Conservation (phyloP, 2,113 vertebrate species). For the Albula goreensis region DNA sequence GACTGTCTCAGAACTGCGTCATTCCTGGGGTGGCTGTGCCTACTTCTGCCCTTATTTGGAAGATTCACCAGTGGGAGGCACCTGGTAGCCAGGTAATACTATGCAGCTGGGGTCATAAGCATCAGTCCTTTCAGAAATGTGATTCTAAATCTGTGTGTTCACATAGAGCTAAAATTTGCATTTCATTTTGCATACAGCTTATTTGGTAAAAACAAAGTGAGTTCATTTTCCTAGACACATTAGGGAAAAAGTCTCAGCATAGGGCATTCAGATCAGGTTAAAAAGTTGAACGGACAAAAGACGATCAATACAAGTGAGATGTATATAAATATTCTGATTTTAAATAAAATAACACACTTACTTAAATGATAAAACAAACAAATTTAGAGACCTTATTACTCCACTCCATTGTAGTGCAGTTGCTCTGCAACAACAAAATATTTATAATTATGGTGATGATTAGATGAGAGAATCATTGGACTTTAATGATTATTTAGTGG, state of each 20-base stretch:
- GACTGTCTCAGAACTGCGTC: neutral
- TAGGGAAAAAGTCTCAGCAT: neutral
- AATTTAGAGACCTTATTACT: neutral
- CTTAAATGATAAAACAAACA: neutral
- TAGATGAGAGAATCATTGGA: no score
- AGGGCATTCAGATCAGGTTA: neutral
- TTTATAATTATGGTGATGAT: no score
- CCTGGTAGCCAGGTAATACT: neutral
- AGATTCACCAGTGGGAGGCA: neutral
- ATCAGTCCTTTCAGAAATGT: neutral
- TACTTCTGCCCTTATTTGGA: conserved; percentile 5
- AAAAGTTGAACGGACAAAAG: neutral
- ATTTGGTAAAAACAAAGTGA: neutral
- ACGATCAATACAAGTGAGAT: neutral
- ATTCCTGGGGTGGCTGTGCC: neutral
- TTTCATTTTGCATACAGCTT: neutral
- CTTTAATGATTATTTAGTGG: no score
- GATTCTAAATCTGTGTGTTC: neutral
- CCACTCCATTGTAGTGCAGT: no score
- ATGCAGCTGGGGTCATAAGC: neutral
- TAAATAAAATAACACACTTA: neutral
- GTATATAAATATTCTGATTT: no score
- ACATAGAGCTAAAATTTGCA: neutral
- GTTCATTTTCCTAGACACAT: neutral
- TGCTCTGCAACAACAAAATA: no score